Conservation (phyloP, 2,797 vertebrate species). For the Gymnodraco acuticeps region DNA sequence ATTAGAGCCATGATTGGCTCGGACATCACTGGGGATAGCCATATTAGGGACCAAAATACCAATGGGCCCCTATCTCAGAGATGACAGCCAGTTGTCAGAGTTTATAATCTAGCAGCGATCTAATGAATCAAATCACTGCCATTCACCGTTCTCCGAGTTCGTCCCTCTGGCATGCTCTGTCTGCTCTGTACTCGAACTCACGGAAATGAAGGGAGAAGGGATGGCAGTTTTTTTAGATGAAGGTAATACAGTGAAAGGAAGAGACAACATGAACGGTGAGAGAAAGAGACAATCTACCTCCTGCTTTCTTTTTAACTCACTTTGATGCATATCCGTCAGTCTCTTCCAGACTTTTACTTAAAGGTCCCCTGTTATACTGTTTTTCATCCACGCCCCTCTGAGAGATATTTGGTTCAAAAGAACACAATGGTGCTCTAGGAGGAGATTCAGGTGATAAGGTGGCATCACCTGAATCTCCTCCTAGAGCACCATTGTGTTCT, state of each 20-base stretch:
- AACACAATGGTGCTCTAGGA: too few relatives aligned
- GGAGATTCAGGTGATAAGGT: too few relatives aligned
- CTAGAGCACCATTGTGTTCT: too few relatives aligned
- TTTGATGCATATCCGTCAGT: constrained; percentile 33
- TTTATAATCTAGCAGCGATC: constrained; percentile 70
- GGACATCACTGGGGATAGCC: constrained; percentile 74
- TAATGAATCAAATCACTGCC: constrained; percentile 75
- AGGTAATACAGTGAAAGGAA: constrained; percentile 22
- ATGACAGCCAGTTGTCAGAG: constrained; percentile 75
- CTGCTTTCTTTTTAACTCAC: constrained; percentile 28
- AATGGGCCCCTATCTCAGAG: constrained; percentile 58
- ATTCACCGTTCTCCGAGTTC: constrained; percentile 60
- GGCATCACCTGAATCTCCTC: too few relatives aligned
- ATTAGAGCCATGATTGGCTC: constrained; percentile 75
- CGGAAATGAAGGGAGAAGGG: constrained; percentile 50
- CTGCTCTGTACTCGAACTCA: constrained; percentile 60
- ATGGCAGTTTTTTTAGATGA: constrained; percentile 37
- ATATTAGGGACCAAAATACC: constrained; percentile 71
- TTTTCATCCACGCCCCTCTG: too few relatives aligned
- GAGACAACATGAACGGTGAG: not conserved
- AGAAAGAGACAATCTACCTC: constrained; percentile 7
- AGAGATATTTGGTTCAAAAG: too few relatives aligned
- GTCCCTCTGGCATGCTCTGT: constrained; percentile 59
- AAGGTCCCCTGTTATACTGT: too few relatives aligned
- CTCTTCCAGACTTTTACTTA: not conserved